Base-by-base conservation (phyloP, 2,113 vertebrate genomes). In the Psittacula cyanocephala region DNA sequence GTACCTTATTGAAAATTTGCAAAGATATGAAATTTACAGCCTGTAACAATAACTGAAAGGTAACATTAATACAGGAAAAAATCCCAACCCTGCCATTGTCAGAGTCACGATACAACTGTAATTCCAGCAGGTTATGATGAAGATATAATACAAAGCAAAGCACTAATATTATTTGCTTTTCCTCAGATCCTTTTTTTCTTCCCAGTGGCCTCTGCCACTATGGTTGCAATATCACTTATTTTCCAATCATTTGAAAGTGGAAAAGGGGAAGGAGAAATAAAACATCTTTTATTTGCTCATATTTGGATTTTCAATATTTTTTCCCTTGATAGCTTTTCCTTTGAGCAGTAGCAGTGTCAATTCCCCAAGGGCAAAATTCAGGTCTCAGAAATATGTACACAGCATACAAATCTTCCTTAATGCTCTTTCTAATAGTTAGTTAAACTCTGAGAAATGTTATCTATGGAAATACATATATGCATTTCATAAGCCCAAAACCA, bases 281-380 rank as follows among this genome's bases (percentile, higher is more conserved):
- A 97, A 78, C 52, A 81, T 81, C 82, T 84, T 76, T 86, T 95
- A 96, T 86, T 96, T 87, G 70, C 86, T 93, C 76, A 57, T 68
- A 65, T 94, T 96, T 92, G 82, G 77, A 86, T 93, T 96, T 96
- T 90, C 90, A 94, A 72, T 96, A 64, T 81, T 93, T 96, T 91
- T 95, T 64, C 91, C 91, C 91, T 91, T 96, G 88, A 97, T 97
- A 94, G 95, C 52, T 94, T 96, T 83, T 96, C 92, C 86, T 94
- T 96, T 92, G 92, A 96, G 90, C 72, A 91, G 83, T 10, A 88
- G 92, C 90, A 95, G 52, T 90, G 80, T 88, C 90, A 93, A 71
- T 94, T 93, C 95, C 96, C 90, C 65, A 93, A 28, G 82, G 95
- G 95, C 80, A 95, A 86, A 95, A 96, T 81, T 95, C 90, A 84